phyloP scores from a whole-genome alignment of 2,797 vertebrate species.

The Leptodactylus fallax region DNA sequence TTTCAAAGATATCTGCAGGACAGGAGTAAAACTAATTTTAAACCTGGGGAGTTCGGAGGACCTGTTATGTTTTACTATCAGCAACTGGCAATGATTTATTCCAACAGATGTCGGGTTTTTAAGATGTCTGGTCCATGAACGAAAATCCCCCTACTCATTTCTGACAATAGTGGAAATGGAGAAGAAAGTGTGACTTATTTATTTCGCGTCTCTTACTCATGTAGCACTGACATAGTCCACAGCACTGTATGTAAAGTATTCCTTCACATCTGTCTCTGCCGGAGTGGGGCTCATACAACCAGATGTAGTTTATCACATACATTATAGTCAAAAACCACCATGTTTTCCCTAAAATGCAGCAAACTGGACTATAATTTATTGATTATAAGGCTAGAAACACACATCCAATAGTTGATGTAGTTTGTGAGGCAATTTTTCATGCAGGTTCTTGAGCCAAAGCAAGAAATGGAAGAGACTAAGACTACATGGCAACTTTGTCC shows the following conservation, averaged over 20 bases:
- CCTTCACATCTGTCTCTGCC: background rate
- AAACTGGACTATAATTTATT: no score
- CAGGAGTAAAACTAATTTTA: constrained; percentile 28
- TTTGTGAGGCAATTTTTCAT: no score
- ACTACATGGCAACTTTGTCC: no score
- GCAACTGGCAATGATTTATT: constrained; percentile 36
- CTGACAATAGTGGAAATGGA: background rate
- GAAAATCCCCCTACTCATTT: constrained; percentile 2
- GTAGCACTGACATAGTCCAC: background rate
- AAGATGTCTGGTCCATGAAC: background rate
- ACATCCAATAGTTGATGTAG: no score
- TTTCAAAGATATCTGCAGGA: constrained; percentile 29
- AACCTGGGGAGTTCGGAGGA: constrained; percentile 2
- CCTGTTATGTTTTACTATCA: constrained; percentile 41
- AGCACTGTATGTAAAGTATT: background rate
- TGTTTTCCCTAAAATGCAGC: no score
- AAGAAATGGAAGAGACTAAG: no score
- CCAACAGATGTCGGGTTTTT: constrained; percentile 28
- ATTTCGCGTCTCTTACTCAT: background rate
- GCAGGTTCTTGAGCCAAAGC: no score
- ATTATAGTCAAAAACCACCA: no score
- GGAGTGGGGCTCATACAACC: background rate
- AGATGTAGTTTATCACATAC: no score
- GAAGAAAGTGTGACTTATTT: background rate
- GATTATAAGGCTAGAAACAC: no score